Evolutionary conservation across 2,113 vertebrate genomes (phyloP), one percentile per base, ranked within the genome.

Genomic region (Numenius arquata): DNA sequence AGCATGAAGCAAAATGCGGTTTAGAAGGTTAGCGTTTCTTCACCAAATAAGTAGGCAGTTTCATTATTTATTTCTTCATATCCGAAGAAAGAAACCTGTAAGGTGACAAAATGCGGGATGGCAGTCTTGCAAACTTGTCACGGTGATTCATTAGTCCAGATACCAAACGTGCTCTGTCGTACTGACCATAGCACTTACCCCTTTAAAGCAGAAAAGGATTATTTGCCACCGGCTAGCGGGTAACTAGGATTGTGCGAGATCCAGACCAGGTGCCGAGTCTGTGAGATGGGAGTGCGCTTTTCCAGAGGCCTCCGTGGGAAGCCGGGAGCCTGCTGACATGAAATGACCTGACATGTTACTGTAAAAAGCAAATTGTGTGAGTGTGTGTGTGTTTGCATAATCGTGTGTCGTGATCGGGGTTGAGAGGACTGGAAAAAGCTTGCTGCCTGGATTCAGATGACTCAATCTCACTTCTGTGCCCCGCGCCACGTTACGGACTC

Each of bases 101-200:
- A 76, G 63, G 16, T 94, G 94, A 88, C 81, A 93, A 89, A 95
- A 96, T 88, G 84, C 74, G 77, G 84, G 78, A 88, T 62, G 89
- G 92, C 91, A 96, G 84, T 22, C 58, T 76, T 87, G 91, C 5
- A 2, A 41, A 52, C 58, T 50, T 92, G 93, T 95, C 92, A 20
- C 1, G 63, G 78, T 74, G 72, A 40, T 96, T 94, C 70, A 62
- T 32, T 68, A 77, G 71, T 36, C 89, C 55, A 36, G 62, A 70
- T 73, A 74, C 74, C 76, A 76, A 96, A 94, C 0, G 0, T 71
- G 15, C 26, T 78, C 62, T 89, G 73, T 92, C 92, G 59, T 13
- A 43, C 66, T 87, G 89, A 43, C 93, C 62, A 43, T 18, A 38
- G 53, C 38, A 8, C 20, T 40, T 50, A 36, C 5, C 53, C 40